Conservation (phyloP, 2,888 invertebrate genomes). For the Halictus quadricinctus region DNA sequence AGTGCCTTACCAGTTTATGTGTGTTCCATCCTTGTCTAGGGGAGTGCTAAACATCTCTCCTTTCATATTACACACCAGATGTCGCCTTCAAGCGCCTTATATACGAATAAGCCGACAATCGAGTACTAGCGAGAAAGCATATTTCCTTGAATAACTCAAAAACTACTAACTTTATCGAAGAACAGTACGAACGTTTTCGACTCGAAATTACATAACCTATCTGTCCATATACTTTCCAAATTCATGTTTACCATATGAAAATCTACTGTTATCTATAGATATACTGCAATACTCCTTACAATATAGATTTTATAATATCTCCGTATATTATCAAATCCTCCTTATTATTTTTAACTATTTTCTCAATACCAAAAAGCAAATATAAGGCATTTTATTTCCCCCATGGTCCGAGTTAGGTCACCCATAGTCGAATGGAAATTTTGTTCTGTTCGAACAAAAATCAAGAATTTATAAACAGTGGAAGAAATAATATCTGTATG, state of each 20-base stretch:
- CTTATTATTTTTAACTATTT: too few relatives aligned
- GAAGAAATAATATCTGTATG: too few relatives aligned
- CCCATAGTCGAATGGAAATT: background rate
- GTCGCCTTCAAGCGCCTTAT: conserved; percentile 67
- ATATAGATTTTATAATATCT: too few relatives aligned
- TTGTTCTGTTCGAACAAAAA: background rate
- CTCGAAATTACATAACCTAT: background rate
- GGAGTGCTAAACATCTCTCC: conserved; percentile 98
- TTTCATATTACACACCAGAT: conserved; percentile 94
- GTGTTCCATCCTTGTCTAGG: conserved; percentile 90
- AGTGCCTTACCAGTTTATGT: conserved; percentile 82
- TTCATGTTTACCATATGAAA: background rate
- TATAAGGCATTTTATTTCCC: too few relatives aligned
- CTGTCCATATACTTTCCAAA: background rate
- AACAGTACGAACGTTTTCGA: conserved; percentile 17
- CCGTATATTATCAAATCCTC: too few relatives aligned
- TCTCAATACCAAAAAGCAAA: too few relatives aligned
- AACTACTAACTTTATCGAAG: conserved; percentile 4
- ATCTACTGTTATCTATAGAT: background rate
- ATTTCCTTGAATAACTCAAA: conserved; percentile 42
- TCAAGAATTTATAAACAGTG: too few relatives aligned
- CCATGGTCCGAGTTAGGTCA: too few relatives aligned
- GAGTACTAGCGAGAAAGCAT: conserved; percentile 73
- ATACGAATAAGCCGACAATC: conserved; percentile 63
- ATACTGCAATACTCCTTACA: background rate